Base-by-base conservation (phyloP, 2,113 vertebrate species). In the Leiothrix lutea region DNA sequence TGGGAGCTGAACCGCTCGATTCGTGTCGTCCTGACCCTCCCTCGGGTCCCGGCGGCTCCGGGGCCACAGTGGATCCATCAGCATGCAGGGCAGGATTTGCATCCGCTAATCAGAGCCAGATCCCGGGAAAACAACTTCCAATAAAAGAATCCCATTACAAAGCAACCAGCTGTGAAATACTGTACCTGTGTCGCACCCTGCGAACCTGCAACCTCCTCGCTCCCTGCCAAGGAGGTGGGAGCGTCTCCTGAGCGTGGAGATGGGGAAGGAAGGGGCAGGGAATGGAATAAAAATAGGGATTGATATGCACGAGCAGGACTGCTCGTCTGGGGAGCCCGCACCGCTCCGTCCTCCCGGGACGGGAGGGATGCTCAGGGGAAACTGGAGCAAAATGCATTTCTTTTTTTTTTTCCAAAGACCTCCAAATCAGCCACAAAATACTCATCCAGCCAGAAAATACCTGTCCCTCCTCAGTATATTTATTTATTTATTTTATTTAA, bases 131-230 rank as follows among this genome's bases (percentile, higher is more conserved):
- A 83, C 62, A 80, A 65, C 80, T 96, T 87, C 53, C 47, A 51
- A 65, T 91, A 91, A 88, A 94, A 95, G 90, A 96, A 97, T 96
- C 61, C 85, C 71, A 96, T 97, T 97, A 92, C 73, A 48, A 89
- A 88, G 86, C 95, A 97, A 54, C 82, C 23, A 3, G 65, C 97
- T 97, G 92, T 96, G 97, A 98, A 97, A 97, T 85, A 31, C 81
- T 19, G 51, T 90, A 90, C 92, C 94, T 94, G 86, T 47, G 93
- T 56, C 57, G 54, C 61, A 57, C 91, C 62, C 91, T 29, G 73
- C 82, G 69, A 95, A 90, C 72, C 90, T 44, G 90, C 94, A 61
- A 71, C 40, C 48, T 50, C 70, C 31, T 31, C 64, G 50, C 69
- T 58, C 29, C 61, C 65, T 36, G 62, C 70, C 77, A 26, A 57